Base-by-base conservation (phyloP, 2,113 vertebrate genomes). In the Aspidoscelis tigris region DNA sequence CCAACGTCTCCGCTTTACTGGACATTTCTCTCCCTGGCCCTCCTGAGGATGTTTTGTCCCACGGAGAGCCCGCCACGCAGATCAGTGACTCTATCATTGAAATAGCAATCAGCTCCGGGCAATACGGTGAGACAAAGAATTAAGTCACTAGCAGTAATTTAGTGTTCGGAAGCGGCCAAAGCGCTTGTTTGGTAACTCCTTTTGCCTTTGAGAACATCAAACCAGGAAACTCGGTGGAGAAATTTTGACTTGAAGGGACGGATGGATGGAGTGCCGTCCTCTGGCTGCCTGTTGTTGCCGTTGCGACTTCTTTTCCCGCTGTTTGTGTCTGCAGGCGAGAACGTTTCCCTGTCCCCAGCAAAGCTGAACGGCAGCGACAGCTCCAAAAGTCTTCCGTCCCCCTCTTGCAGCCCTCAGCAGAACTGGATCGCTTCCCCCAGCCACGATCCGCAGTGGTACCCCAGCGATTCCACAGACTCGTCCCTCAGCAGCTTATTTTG, bases 41-140 rank as follows among this genome's bases (percentile, higher is more conserved):
- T 1, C 98, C 98, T 1, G 99, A 99, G 82, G 99, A 99, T 76
- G 97, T 97, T 26, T 96, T 99, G 11, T 97, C 97, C 1, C 97
- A 98, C 16, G 98, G 98, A 78, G 98, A 98, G 65, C 93, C 97
- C 21, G 97, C 97, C 78, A 97, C 97, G 1, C 99, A 99, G 75
- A 99, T 99, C 95, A 99, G 99, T 0, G 99, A 99, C 94, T 99
- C 98, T 64, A 99, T 99, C 93, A 99, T 99, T 1, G 99, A 99
- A 93, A 97, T 99, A 2, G 99, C 98, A 85, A 99, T 99, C 94
- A 99, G 98, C 94, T 99, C 99, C 2, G 97, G 97, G 65, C 98
- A 98, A 87, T 99, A 97, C 7, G 96, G 98, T 99, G 88, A 87
- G 96, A 61, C 58, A 61, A 61, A 89, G 81, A 47, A 16, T 33